Percentiles rank a stretch among this genome's conserved stretches.
phyloP scores from a whole-genome alignment of 1,140 invertebrate genomes.

The Calephelis virginiensis region DNA sequence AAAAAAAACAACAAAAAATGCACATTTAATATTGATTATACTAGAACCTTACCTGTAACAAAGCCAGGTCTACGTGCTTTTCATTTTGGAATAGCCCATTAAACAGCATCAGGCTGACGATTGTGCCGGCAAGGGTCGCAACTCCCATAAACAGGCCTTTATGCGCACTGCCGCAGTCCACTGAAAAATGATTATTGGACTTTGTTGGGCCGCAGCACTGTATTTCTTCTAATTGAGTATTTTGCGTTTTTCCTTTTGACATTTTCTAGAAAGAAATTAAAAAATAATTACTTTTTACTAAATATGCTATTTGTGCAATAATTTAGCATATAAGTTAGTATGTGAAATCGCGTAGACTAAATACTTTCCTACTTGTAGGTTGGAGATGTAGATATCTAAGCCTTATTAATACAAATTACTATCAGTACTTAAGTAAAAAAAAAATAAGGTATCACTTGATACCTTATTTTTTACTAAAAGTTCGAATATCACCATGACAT shows the following conservation, averaged over 20 bases:
- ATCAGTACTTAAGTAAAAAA: too few relatives aligned
- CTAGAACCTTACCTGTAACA: constrained; percentile 77
- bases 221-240: constrained; percentile 36
- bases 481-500: too few relatives aligned
- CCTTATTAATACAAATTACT: too few relatives aligned
- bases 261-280: constrained; percentile 40
- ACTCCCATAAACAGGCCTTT: constrained; percentile 85
- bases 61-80: constrained; percentile 80
- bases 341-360: too few relatives aligned
- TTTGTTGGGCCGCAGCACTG: constrained; percentile 51
- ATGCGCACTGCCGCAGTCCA: constrained; percentile 86
- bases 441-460: too few relatives aligned
- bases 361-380: too few relatives aligned
- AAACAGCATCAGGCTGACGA: constrained; percentile 86
- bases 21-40: neutral
- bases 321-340: too few relatives aligned
- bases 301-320: too few relatives aligned
- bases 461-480: too few relatives aligned
- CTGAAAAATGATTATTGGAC: constrained; percentile 81
- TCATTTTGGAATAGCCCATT: constrained; percentile 84
- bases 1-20: neutral
- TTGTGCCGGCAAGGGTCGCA: constrained; percentile 82
- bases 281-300: too few relatives aligned
- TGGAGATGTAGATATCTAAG: too few relatives aligned
- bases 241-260: constrained; percentile 27